Conservation (phyloP, 92 coral and sea anemone species). For the Blastomussa wellsi region DNA sequence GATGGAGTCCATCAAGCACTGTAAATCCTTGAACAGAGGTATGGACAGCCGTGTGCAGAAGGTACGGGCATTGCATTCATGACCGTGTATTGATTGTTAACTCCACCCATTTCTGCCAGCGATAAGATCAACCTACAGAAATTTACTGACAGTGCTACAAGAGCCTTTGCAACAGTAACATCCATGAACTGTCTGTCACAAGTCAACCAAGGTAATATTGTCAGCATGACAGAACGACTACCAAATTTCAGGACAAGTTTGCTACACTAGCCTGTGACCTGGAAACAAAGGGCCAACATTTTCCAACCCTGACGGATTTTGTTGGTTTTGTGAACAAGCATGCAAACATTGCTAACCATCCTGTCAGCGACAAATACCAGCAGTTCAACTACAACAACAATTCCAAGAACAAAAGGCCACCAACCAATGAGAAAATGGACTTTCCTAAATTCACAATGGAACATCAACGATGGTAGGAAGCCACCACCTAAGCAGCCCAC, state of each 20-base stretch:
- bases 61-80: neutral
- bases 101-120: constrained; percentile 19
- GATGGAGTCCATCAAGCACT: constrained; percentile 51
- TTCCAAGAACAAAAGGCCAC: constrained; percentile 21
- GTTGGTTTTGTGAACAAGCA: no score
- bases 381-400: constrained; percentile 10
- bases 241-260: constrained; percentile 56
- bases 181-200: constrained; percentile 41
- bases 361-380: constrained; percentile 30
- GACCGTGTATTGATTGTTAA: constrained; percentile 46
- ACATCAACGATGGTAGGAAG: neutral
- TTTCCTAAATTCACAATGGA: constrained; percentile 17
- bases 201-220: constrained; percentile 59
- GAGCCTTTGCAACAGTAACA: constrained; percentile 34
- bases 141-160: constrained; percentile 45
- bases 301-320: constrained; percentile 47
- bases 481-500: constrained; percentile 14
- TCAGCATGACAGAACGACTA: constrained; percentile 54
- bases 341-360: constrained; percentile 54
- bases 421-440: neutral
- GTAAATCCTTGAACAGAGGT: constrained; percentile 52
- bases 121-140: constrained; percentile 30
- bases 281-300: constrained; percentile 46
- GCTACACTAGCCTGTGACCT: constrained; percentile 41
- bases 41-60: constrained; percentile 14